Evolutionary conservation across 2,888 invertebrate genomes (phyloP).

Genomic region (Ennomos erosarius): DNA sequence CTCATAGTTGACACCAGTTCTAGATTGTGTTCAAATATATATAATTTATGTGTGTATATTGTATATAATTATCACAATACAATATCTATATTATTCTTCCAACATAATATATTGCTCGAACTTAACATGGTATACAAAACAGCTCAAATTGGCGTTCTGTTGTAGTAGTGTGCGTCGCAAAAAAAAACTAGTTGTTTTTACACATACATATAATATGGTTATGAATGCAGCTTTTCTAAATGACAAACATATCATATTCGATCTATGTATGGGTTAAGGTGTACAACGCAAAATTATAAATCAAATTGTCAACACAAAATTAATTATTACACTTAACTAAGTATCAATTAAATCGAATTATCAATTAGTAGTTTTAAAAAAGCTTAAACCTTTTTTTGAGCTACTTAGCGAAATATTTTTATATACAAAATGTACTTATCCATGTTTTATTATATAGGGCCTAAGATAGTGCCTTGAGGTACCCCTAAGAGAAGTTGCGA

Average conservation of each 20-base stretch:
- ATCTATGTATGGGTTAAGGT: constrained; percentile 5
- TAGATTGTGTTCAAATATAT: not conserved
- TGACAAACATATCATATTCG: constrained; percentile 26
- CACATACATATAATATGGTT: not conserved
- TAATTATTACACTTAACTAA: not conserved
- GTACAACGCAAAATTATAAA: constrained; percentile 2
- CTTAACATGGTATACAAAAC: not conserved
- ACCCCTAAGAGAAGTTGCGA: constrained; percentile 35
- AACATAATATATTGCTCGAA: constrained; percentile 3
- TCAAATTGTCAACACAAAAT: constrained; percentile 3
- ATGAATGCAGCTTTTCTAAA: not conserved
- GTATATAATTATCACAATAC: not conserved
- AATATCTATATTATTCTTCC: no score
- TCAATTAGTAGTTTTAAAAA: constrained; percentile 15
- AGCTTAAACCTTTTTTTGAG: constrained; percentile 15
- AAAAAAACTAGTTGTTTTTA: not conserved
- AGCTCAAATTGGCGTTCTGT: constrained; percentile 7
- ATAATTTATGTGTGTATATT: no score
- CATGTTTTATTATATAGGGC: constrained; percentile 38
- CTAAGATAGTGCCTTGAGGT: constrained; percentile 59
- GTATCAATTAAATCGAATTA: constrained; percentile 12
- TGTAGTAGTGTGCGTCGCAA: not conserved
- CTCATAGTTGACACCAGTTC: not conserved
- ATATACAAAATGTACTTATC: constrained; percentile 27
- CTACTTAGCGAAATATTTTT: constrained; percentile 27